Conservation (phyloP, 2,888 invertebrate species). For the Amorpha juglandis region DNA sequence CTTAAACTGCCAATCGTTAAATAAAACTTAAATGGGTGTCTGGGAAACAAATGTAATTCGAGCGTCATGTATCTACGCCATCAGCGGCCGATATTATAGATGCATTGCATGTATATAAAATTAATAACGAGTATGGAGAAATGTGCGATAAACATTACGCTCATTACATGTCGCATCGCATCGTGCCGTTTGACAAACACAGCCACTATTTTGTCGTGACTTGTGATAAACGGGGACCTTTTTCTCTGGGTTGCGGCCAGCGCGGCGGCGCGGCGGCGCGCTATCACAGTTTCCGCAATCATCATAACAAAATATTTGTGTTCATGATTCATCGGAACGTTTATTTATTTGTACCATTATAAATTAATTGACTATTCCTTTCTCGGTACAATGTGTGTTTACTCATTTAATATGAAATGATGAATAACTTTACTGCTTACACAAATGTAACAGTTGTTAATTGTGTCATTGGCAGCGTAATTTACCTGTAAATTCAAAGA, state of each 20-base stretch:
- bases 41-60: neutral
- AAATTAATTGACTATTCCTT: neutral
- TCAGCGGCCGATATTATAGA: neutral
- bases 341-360: neutral
- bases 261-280: too few relatives aligned
- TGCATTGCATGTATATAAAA: neutral
- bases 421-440: too few relatives aligned
- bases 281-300: constrained; percentile 41
- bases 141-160: neutral
- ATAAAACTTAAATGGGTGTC: too few relatives aligned
- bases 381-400: too few relatives aligned
- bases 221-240: constrained; percentile 39
- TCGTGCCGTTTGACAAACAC: neutral
- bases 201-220: constrained; percentile 24
- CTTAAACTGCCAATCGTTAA: too few relatives aligned
- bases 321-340: constrained; percentile 1
- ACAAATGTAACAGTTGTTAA: too few relatives aligned
- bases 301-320: constrained; percentile 15
- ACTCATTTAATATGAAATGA: too few relatives aligned
- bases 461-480: too few relatives aligned
- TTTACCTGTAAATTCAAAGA: too few relatives aligned
- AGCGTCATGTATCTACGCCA: neutral
- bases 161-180: neutral
- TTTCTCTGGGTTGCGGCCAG: constrained; percentile 42
- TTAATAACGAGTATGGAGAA: constrained; percentile 6